phyloP scores from a whole-genome alignment of 2,113 vertebrate species.

The Hyperopisus bebe region DNA sequence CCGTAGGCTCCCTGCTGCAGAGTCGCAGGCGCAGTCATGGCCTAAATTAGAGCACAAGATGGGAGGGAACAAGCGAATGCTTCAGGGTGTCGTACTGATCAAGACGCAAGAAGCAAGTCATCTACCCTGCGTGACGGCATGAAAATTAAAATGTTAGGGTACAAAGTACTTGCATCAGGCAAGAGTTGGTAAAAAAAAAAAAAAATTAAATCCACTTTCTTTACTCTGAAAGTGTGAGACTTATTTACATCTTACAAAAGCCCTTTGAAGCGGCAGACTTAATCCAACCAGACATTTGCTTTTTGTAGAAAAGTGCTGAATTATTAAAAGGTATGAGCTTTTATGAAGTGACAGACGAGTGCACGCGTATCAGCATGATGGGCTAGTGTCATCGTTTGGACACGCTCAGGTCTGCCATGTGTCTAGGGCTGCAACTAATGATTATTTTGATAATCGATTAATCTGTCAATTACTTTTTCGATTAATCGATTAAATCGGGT shows the following conservation, averaged over 20 bases:
- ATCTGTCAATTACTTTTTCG: too few relatives aligned
- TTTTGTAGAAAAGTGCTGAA: not conserved
- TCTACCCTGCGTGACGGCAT: not conserved
- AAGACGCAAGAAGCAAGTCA: not conserved
- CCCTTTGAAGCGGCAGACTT: slow-evolving; percentile 13
- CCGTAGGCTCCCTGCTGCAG: slow-evolving; percentile 75
- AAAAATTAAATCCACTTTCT: not conserved
- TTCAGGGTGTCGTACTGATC: too few relatives aligned
- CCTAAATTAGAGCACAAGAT: slow-evolving; percentile 41
- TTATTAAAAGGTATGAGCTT: slow-evolving; percentile 15
- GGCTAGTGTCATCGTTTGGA: not conserved
- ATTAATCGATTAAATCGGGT: too few relatives aligned
- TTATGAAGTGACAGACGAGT: not conserved
- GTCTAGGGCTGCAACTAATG: too few relatives aligned
- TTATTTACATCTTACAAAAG: slow-evolving; percentile 20
- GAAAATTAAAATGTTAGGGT: not conserved
- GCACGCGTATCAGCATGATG: not conserved
- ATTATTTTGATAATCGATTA: too few relatives aligned
- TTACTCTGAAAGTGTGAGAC: not conserved
- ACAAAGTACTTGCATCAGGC: not conserved
- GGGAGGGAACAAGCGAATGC: too few relatives aligned
- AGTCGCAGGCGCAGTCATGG: slow-evolving; percentile 54
- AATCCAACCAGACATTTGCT: slow-evolving; percentile 12
- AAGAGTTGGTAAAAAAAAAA: not conserved
- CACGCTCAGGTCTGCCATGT: not conserved